A percentile compares a stretch with the other conserved stretches of the same genome.
Evolutionary conservation across 2,113 vertebrate species (phyloP).

Genomic region (Brachypodius melanocephalos): DNA sequence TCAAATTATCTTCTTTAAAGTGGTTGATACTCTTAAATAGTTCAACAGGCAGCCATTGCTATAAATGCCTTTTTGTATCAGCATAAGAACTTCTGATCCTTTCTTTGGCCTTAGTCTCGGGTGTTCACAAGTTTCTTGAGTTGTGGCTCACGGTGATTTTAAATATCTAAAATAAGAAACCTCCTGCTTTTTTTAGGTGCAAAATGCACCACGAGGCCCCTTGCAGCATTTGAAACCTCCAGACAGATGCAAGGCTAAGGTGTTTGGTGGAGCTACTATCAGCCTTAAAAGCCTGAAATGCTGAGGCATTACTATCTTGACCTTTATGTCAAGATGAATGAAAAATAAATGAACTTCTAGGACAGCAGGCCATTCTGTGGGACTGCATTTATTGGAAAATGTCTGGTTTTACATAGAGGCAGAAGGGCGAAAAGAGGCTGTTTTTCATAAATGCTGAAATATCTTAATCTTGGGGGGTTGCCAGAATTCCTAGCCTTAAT

Average conservation of each 20-base stretch:
- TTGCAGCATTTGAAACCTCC: background rate
- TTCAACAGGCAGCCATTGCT: background rate
- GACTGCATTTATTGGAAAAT: background rate
- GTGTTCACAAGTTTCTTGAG: background rate
- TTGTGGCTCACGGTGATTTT: background rate
- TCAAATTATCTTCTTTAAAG: background rate
- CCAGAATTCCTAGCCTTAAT: background rate
- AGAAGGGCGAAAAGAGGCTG: background rate
- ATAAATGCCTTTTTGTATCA: background rate
- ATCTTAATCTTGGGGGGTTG: background rate
- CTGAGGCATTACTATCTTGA: background rate
- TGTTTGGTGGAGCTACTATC: background rate
- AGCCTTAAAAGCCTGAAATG: background rate
- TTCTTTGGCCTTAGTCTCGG: background rate
- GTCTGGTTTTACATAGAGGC: background rate
- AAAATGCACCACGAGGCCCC: background rate
- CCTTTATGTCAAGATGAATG: constrained; percentile 11
- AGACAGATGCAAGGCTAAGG: background rate
- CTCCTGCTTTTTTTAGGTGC: background rate
- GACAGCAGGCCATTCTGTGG: background rate
- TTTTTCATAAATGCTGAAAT: background rate
- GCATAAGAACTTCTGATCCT: background rate
- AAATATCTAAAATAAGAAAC: background rate
- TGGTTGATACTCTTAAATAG: background rate
- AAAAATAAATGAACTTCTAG: background rate